A percentile compares a stretch with the other conserved stretches of the same genome.
Conservation (phyloP, 2,113 vertebrate species). For the Furnarius figulus region DNA sequence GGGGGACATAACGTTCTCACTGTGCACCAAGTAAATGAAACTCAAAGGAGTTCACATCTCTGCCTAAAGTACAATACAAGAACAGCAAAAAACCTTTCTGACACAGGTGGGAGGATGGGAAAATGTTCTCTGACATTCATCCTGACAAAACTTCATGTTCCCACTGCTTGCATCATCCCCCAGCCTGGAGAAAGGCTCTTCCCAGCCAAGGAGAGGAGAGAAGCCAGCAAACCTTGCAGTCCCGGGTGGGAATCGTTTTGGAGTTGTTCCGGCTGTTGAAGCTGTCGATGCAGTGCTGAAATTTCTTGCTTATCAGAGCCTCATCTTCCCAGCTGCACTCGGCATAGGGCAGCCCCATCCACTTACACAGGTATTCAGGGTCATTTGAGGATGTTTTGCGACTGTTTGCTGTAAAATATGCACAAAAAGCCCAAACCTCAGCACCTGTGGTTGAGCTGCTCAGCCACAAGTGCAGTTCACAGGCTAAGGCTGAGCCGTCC, state of each 20-base stretch:
- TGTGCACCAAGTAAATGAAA: neutral
- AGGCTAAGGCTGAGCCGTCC: neutral
- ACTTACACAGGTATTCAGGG: slow-evolving; percentile 95
- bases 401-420: slow-evolving; percentile 81
- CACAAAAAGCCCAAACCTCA: neutral
- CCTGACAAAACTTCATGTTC: neutral
- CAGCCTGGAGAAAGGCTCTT: neutral
- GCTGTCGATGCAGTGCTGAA: slow-evolving; percentile 88
- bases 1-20: neutral
- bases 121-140: neutral
- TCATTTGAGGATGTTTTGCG: slow-evolving; percentile 89
- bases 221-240: slow-evolving; percentile 86
- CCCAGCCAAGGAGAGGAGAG: neutral
- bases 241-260: slow-evolving; percentile 92
- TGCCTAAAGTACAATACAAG: neutral
- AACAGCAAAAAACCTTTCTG: neutral
- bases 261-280: slow-evolving; percentile 88
- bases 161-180: neutral
- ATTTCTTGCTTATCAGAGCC: slow-evolving; percentile 91
- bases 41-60: neutral
- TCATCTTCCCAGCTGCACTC: slow-evolving; percentile 99
- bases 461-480: neutral
- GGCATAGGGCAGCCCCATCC: slow-evolving; percentile 96
- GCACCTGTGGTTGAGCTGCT: neutral
- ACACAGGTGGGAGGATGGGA: neutral